Evolutionary conservation across 2,113 vertebrate genomes (phyloP).

Genomic region (Carettochelys insculpta): DNA sequence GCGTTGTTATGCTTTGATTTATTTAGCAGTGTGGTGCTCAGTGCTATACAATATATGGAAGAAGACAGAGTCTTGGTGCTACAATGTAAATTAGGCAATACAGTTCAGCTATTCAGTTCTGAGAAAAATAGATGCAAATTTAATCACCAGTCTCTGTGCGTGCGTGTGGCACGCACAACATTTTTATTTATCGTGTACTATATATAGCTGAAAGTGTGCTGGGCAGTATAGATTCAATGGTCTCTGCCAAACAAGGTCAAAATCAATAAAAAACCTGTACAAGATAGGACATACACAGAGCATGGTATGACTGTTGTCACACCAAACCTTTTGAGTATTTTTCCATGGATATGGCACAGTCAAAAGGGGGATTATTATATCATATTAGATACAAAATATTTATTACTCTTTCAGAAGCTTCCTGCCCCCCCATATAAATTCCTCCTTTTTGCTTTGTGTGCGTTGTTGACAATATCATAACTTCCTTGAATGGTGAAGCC

Average conservation of each 20-base stretch:
- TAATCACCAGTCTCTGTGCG: neutral
- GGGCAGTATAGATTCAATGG: neutral
- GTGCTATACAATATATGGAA: neutral
- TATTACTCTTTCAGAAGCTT: too few relatives aligned
- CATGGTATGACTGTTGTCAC: neutral
- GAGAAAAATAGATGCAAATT: neutral
- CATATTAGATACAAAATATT: neutral
- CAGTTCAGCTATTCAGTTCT: neutral
- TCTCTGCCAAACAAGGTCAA: neutral
- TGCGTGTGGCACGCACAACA: neutral
- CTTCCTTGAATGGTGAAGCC: neutral
- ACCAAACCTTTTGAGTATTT: neutral
- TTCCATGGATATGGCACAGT: neutral
- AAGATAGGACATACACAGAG: neutral
- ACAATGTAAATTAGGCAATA: neutral
- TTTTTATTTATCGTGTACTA: neutral
- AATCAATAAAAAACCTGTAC: neutral
- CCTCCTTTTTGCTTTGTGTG: neutral
- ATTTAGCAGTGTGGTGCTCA: neutral
- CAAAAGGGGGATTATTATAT: neutral
- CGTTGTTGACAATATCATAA: neutral
- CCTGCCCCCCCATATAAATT: rapidly evolving
- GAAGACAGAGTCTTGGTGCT: neutral
- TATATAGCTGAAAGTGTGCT: neutral
- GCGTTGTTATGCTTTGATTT: neutral